Percentiles rank a stretch among this genome's conserved stretches.
Conservation (phyloP, 2,113 vertebrate genomes). For the Ploceus nigricollis region DNA sequence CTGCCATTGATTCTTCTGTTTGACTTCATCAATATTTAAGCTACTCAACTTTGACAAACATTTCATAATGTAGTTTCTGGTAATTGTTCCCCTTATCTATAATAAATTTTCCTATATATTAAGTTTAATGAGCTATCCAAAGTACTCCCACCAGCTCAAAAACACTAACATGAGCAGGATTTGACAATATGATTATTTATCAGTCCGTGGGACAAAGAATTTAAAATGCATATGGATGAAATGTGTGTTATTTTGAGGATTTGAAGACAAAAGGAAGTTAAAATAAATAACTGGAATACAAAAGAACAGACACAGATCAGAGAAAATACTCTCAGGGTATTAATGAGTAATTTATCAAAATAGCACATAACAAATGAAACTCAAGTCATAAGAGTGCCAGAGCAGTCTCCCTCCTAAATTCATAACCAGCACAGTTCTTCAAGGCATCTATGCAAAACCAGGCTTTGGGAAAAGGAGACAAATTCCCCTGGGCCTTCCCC, state of each 20-base stretch:
- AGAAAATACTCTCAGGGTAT: not conserved
- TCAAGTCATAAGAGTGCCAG: not conserved
- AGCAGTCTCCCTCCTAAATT: not conserved
- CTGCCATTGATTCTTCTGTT: not conserved
- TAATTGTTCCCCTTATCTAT: not conserved
- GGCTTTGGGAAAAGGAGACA: not conserved
- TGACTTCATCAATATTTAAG: not conserved
- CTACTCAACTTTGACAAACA: not conserved
- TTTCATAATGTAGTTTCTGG: not conserved
- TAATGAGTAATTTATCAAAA: not conserved
- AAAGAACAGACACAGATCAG: not conserved
- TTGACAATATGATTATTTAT: not conserved
- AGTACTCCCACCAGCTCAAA: not conserved
- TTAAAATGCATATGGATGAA: not conserved
- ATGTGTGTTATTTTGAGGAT: not conserved
- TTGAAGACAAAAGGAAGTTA: not conserved
- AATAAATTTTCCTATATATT: not conserved
- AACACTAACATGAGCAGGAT: not conserved
- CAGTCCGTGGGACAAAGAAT: not conserved
- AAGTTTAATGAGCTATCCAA: not conserved
- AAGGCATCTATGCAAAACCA: not conserved
- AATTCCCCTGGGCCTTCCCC: not conserved
- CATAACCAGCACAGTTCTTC: not conserved
- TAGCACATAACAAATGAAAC: not conserved
- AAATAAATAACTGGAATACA: not conserved